These are phyloP conservation scores for Drosophila borealis DNA, from an alignment of 2,888 invertebrate species.

Conservation along the genomic window DNA sequence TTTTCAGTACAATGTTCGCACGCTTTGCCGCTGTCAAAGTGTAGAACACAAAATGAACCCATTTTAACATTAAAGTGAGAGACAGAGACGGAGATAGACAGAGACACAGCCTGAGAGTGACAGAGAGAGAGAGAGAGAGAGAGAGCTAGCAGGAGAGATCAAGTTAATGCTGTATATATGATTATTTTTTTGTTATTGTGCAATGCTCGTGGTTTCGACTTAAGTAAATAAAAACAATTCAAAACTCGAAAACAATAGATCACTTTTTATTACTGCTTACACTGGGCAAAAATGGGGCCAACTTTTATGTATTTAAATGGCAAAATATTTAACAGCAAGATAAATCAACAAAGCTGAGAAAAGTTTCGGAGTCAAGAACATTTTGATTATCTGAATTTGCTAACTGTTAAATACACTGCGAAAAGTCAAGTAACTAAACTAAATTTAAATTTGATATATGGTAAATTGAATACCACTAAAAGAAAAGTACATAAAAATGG, in stretches of 20 bases:
- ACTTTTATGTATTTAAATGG: background rate
- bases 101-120: constrained; percentile 18
- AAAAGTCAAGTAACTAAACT: background rate
- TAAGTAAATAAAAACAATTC: constrained; percentile 65
- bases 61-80: constrained; percentile 35
- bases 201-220: constrained; percentile 67
- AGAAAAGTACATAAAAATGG: background rate
- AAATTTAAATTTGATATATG: background rate
- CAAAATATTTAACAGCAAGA: background rate
- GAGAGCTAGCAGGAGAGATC: constrained; percentile 38
- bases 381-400: background rate
- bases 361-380: background rate
- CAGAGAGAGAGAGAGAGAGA: background rate
- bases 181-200: constrained; percentile 53
- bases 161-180: constrained; percentile 57
- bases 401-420: constrained; percentile 1
- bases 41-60: constrained; percentile 28
- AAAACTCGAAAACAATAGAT: constrained; percentile 45
- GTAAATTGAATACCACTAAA: background rate
- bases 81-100: constrained; percentile 35
- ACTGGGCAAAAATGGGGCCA: constrained; percentile 14
- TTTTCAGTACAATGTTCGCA: constrained; percentile 37
- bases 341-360: background rate
- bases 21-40: constrained; percentile 73
- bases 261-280: constrained; percentile 5